Conservation (phyloP, 2,113 vertebrate species). For the Oceanodroma tethys region DNA sequence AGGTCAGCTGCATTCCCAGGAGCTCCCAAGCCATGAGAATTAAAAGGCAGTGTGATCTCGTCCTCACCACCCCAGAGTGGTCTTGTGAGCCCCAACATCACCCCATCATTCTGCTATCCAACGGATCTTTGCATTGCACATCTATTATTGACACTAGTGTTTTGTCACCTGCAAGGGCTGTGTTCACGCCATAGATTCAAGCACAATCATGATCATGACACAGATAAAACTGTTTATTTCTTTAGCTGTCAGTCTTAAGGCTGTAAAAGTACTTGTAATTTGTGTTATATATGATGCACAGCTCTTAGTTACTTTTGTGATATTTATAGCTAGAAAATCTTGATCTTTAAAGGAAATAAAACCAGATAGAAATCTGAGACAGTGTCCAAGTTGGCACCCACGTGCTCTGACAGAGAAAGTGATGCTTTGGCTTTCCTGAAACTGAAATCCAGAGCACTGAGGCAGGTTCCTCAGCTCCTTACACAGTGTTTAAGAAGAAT, state of each 20-base stretch:
- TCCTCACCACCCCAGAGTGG: background rate
- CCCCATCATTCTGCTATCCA: background rate
- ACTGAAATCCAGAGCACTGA: background rate
- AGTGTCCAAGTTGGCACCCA: background rate
- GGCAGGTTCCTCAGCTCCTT: background rate
- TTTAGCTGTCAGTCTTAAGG: background rate
- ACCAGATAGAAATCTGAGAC: background rate
- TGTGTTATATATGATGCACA: background rate
- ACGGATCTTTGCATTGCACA: background rate
- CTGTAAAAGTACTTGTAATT: background rate
- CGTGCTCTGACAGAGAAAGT: background rate
- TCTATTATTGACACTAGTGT: background rate
- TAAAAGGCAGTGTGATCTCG: background rate
- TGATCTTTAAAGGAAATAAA: background rate
- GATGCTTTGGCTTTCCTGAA: background rate
- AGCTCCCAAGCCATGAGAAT: background rate
- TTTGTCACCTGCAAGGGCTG: background rate
- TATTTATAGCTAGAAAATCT: background rate
- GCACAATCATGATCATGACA: background rate
- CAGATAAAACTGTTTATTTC: background rate
- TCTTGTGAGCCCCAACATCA: background rate
- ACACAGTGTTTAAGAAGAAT: background rate
- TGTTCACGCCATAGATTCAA: background rate
- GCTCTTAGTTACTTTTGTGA: background rate
- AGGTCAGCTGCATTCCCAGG: background rate